Base-by-base conservation (phyloP, 2,797 vertebrate genomes). In the Poecile montanus region DNA sequence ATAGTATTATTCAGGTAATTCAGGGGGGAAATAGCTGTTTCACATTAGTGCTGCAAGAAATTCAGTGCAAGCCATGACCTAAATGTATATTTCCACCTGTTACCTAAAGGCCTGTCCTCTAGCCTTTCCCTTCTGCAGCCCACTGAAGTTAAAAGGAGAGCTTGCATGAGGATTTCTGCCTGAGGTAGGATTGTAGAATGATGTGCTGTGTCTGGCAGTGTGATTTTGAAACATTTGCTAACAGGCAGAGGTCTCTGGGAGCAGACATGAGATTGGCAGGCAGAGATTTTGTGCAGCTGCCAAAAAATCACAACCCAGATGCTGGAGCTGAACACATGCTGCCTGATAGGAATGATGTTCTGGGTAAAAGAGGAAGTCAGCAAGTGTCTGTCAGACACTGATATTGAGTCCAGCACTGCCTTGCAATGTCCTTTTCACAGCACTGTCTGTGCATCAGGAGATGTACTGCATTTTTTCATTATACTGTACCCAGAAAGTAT, bases 221-320 rank as follows among this genome's bases (percentile, higher is more conserved):
- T 70, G 88, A 20, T 85, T 94, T 82, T 74, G 86, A 93, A 95
- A 62, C 88, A 87, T 79, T 96, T 93, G 88, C 93, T 95, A 90
- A 73, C 86, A 94, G 90, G 92, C 92, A 94, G 17, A 94, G 95
- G 95, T 95, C 95, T 96, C 71, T 93, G 88, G 81, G 86, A 95
- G 88, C 94, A 95, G 94, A 75, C 94, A 88, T 94, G 67, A 95
- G 88, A 88, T 84, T 96, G 80, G 88, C 91, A 96, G 94, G 95
- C 91, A 88, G 80, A 95, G 85, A 70, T 90, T 86, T 75, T 96
- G 90, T 95, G 71, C 94, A 95, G 92, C 88, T 96, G 95, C 92
- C 93, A 95, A 76, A 94, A 94, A 91, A 89, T 91, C 74, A 71
- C 74, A 91, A 50, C 88, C 94, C 95, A 95, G 96, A 95, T 95